Percentiles rank a stretch among this genome's conserved stretches.
phyloP scores from a whole-genome alignment of 2,113 vertebrate genomes.

The Salvelinus sp. region DNA sequence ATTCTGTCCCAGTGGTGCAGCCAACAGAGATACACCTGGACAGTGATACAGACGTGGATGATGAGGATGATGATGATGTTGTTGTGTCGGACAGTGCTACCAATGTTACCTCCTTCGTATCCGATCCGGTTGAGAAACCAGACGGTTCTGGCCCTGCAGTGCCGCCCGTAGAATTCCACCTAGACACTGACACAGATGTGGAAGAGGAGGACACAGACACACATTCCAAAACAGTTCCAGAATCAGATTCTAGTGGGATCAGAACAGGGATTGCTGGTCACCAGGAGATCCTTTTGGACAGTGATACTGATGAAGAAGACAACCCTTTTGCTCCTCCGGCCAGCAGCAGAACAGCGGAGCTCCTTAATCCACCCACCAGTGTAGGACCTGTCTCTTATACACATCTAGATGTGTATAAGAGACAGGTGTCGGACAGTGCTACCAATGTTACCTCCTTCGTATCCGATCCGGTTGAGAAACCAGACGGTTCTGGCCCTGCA shows the following conservation, averaged over 20 bases:
- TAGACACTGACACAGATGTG: conserved; percentile 71
- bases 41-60: conserved; percentile 64
- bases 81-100: conserved; percentile 15
- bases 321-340: background rate
- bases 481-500: conserved; percentile 19
- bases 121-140: conserved; percentile 12
- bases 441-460: conserved; percentile 11
- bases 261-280: conserved; percentile 1
- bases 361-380: conserved; percentile 1
- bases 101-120: conserved; percentile 9
- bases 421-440: conserved; percentile 19
- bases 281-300: conserved; percentile 40
- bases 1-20: conserved; percentile 20
- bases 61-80: background rate
- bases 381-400: no score
- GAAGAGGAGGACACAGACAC: conserved; percentile 55
- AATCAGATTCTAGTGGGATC: background rate
- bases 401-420: no score
- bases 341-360: background rate
- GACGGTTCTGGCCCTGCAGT: conserved; percentile 19
- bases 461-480: conserved; percentile 12
- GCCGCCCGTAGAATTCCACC: conserved; percentile 38
- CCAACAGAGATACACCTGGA: conserved; percentile 39
- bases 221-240: conserved; percentile 7
- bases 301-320: conserved; percentile 50